Evolutionary conservation across 2,797 vertebrate genomes (phyloP).

Genomic region (Cetoscarus ocellatus): DNA sequence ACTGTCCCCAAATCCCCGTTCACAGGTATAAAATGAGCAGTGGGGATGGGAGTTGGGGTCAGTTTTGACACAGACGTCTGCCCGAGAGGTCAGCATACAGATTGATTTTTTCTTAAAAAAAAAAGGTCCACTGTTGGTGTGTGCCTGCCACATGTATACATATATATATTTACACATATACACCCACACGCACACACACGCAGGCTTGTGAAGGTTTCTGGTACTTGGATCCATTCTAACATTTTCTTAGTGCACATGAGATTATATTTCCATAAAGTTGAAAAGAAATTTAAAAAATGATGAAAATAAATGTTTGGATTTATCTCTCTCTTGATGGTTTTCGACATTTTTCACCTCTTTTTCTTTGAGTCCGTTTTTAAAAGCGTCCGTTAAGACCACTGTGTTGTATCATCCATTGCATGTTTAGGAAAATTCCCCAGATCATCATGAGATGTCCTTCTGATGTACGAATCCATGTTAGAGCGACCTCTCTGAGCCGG

Average conservation of each 20-base stretch:
- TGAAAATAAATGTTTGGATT: constrained; percentile 58
- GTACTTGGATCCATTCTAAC: constrained; percentile 71
- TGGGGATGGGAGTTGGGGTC: constrained; percentile 12
- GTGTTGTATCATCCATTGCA: constrained; percentile 78
- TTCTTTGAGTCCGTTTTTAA: constrained; percentile 72
- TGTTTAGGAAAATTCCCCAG: constrained; percentile 70
- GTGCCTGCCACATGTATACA: constrained; percentile 85
- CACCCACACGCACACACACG: constrained; percentile 62
- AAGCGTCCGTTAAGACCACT: constrained; percentile 73
- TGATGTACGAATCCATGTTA: constrained; percentile 59
- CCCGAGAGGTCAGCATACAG: constrained; percentile 75
- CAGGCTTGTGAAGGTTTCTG: constrained; percentile 77
- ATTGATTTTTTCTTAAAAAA: constrained; percentile 61
- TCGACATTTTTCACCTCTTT: constrained; percentile 54
- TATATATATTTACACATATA: constrained; percentile 84
- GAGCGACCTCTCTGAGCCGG: constrained; percentile 64
- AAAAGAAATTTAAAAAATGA: constrained; percentile 64
- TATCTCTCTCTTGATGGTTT: constrained; percentile 68
- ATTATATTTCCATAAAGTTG: constrained; percentile 70
- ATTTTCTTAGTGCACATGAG: constrained; percentile 80
- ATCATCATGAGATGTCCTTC: constrained; percentile 63
- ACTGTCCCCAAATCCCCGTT: constrained; percentile 43
- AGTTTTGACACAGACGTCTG: constrained; percentile 67
- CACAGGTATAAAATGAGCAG: constrained; percentile 59
- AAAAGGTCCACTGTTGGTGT: constrained; percentile 81